Conservation (phyloP, 2,113 vertebrate species). For the Uria lomvia region DNA sequence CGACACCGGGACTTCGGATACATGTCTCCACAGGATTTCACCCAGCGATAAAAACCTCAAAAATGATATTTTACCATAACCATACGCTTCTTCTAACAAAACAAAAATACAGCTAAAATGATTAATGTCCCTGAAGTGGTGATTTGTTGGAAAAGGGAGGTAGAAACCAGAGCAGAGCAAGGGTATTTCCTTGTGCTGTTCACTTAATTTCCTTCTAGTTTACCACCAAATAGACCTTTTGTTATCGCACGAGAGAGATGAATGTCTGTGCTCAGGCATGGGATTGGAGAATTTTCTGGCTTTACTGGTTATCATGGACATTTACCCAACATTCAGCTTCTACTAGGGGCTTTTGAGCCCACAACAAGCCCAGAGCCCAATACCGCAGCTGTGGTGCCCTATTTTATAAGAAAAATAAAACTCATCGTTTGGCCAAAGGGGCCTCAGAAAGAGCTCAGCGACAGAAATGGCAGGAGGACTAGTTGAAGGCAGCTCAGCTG, state of each 20-base stretch:
- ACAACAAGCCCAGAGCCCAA: not conserved
- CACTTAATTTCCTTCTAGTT: not conserved
- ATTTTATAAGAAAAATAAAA: not conserved
- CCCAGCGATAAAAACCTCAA: not conserved
- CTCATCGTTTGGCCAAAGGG: not conserved
- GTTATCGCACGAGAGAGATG: accelerated
- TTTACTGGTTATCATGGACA: not conserved
- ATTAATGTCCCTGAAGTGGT: not conserved
- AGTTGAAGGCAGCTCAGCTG: not conserved
- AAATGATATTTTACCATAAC: not conserved
- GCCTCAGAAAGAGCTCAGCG: not conserved
- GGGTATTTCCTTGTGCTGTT: not conserved
- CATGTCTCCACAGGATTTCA: not conserved
- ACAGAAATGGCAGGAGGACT: not conserved
- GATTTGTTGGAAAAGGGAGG: not conserved
- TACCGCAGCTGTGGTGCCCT: not conserved
- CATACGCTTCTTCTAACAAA: not conserved
- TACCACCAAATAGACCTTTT: not conserved
- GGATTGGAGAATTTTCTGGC: not conserved
- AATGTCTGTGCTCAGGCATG: not conserved
- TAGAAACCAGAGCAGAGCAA: not conserved
- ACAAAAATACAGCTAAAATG: not conserved
- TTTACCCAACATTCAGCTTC: not conserved
- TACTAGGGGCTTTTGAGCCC: not conserved
- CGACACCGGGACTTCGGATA: not conserved